Evolutionary conservation across 2,797 vertebrate species (phyloP).

Genomic region (Myotis findleyi): DNA sequence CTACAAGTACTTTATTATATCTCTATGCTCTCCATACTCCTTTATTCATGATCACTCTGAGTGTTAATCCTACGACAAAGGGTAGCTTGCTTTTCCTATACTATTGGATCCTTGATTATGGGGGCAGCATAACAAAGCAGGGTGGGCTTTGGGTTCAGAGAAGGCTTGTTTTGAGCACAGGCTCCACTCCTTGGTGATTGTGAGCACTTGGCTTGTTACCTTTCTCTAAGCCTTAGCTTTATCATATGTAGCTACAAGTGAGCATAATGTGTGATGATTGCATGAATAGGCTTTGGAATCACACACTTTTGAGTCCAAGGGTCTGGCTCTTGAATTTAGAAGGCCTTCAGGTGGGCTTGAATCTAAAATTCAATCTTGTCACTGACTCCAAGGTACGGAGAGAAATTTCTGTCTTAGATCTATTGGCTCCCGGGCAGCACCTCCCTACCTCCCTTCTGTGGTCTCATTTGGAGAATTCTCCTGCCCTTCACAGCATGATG

Average conservation of each 20-base stretch:
- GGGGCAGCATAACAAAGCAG: background rate
- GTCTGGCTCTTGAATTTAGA: background rate
- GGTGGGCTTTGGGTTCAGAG: background rate
- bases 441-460: background rate
- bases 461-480: too few species aligned
- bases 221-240: background rate
- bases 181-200: too few species aligned
- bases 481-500: accelerated
- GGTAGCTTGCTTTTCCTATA: background rate
- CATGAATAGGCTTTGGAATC: background rate
- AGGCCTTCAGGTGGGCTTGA: background rate
- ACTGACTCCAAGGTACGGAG: background rate
- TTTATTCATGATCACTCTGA: background rate
- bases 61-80: background rate
- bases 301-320: background rate
- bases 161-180: background rate
- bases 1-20: background rate
- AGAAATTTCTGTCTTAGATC: background rate
- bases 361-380: background rate
- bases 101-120: background rate
- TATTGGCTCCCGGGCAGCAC: accelerated
- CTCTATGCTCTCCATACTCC: background rate
- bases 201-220: background rate
- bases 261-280: background rate
- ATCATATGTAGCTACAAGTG: background rate